phyloP scores from a whole-genome alignment of 1,140 invertebrate genomes.

The Goniozus legneri region DNA sequence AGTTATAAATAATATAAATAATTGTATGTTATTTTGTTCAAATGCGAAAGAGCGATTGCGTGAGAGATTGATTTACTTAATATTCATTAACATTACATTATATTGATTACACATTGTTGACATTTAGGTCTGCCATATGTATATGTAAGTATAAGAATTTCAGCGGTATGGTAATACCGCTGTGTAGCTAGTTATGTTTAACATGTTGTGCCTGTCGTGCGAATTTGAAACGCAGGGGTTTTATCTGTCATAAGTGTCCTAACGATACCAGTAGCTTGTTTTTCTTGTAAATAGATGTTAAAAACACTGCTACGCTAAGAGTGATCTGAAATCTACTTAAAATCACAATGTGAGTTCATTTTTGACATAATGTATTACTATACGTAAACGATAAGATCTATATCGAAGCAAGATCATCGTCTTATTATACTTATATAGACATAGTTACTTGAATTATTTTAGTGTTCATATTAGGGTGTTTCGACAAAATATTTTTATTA shows the following conservation, averaged over 20 bases:
- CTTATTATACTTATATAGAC: no score
- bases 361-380: conserved; percentile 22
- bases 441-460: no score
- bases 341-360: conserved; percentile 26
- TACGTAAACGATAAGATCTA: no score
- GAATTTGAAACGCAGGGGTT: conserved; percentile 7
- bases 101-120: conserved; percentile 27
- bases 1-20: conserved; percentile 31
- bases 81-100: conserved; percentile 27
- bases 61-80: conserved; percentile 41
- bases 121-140: conserved; percentile 40
- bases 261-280: conserved; percentile 9
- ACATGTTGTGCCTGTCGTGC: conserved; percentile 22
- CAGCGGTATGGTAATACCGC: conserved; percentile 23
- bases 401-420: no score
- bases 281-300: conserved; percentile 22
- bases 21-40: conserved; percentile 26
- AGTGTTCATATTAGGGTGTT: no score
- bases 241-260: conserved; percentile 3
- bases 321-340: conserved; percentile 49
- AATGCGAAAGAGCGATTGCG: conserved; percentile 28
- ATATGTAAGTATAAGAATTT: conserved; percentile 35
- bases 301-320: conserved; percentile 26
- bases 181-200: conserved; percentile 29
- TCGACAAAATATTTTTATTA: no score